A percentile compares a stretch with the other conserved stretches of the same genome.
Conservation (phyloP, 2,113 vertebrate species). For the Hypanus sabinus region DNA sequence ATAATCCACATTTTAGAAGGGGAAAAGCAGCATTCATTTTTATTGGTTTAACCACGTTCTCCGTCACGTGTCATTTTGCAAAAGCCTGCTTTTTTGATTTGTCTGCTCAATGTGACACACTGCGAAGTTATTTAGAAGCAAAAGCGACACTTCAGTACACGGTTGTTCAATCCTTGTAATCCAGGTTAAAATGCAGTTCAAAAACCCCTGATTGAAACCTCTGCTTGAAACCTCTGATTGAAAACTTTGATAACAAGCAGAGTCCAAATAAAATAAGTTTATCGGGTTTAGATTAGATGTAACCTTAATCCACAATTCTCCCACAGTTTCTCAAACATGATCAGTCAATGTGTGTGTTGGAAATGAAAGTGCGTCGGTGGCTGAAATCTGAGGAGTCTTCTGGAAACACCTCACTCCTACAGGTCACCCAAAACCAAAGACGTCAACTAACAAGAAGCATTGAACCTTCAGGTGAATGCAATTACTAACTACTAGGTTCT, state of each 20-base stretch:
- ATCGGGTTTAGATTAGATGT: background rate
- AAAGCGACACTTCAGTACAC: background rate
- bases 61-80: background rate
- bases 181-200: background rate
- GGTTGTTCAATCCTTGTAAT: background rate
- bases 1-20: background rate
- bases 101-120: background rate
- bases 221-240: background rate
- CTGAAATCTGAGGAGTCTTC: background rate
- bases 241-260: background rate
- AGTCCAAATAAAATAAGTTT: background rate
- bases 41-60: background rate
- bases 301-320: background rate
- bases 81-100: background rate
- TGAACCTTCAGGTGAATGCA: too few relatives aligned
- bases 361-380: background rate
- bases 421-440: too few relatives aligned
- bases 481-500: too few relatives aligned
- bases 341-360: background rate
- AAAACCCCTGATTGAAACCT: background rate
- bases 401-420: background rate
- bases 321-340: background rate
- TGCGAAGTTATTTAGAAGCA: background rate
- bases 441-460: too few relatives aligned
- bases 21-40: background rate